These are phyloP conservation scores for Prochilodus magdalenae DNA, from an alignment of 2,113 vertebrate genomes.

Conservation along the genomic window DNA sequence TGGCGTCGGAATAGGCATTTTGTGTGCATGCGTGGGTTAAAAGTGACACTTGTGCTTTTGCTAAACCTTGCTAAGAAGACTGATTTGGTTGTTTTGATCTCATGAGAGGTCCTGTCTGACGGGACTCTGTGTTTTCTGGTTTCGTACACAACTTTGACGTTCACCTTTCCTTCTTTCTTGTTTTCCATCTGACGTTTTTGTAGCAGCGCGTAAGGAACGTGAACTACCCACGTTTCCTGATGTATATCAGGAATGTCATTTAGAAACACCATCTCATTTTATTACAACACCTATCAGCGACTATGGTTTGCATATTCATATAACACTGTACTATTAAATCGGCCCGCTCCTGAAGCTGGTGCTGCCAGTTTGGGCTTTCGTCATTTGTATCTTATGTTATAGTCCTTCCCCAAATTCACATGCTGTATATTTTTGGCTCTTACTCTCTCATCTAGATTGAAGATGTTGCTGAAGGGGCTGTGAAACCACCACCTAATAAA, in stretches of 20 bases:
- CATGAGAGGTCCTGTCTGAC: too few species aligned
- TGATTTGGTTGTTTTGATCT: too few species aligned
- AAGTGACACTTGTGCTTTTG: too few species aligned
- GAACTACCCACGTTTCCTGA: too few species aligned
- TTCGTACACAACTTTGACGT: too few species aligned
- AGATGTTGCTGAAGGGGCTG: constrained; percentile 94
- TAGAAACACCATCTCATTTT: background rate
- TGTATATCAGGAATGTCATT: background rate
- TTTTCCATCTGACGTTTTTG: too few species aligned
- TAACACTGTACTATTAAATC: background rate
- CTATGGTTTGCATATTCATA: background rate
- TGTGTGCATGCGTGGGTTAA: too few species aligned
- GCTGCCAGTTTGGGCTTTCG: background rate
- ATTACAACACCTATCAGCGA: background rate
- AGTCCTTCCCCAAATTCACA: background rate
- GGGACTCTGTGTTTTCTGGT: too few species aligned
- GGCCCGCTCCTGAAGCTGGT: background rate
- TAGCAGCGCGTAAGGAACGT: too few species aligned
- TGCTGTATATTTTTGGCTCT: background rate
- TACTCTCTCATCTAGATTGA: constrained; percentile 84
- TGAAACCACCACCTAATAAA: constrained; percentile 97
- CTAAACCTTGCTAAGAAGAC: too few species aligned
- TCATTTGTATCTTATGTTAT: background rate
- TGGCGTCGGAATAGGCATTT: too few species aligned
- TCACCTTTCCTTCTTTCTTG: too few species aligned